Conservation (phyloP, 2,113 vertebrate genomes). For the Vidua macroura region DNA sequence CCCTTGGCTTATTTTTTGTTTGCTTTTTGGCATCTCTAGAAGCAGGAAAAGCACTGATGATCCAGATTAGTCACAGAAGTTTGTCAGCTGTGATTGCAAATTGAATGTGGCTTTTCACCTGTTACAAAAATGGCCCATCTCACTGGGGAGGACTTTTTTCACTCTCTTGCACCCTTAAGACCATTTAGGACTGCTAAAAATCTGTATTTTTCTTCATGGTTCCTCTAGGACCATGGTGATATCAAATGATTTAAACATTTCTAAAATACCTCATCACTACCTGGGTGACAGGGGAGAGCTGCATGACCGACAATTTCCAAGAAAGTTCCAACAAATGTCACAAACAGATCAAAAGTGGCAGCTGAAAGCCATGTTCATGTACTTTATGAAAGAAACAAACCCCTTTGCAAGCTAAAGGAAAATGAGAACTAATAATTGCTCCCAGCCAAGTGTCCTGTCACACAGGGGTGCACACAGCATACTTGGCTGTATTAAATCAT, state of each 20-base stretch:
- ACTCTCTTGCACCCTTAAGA: neutral
- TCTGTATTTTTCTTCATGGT: neutral
- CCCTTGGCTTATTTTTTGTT: neutral
- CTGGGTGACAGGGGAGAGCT: neutral
- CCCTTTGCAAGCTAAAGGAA: neutral
- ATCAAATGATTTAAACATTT: neutral
- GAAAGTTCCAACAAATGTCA: neutral
- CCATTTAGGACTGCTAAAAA: neutral
- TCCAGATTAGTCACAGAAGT: neutral
- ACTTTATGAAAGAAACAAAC: neutral
- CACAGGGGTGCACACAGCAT: neutral
- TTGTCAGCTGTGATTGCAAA: neutral
- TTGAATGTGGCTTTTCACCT: neutral
- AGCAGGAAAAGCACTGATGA: neutral
- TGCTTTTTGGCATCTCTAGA: neutral
- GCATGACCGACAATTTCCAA: neutral
- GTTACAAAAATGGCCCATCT: neutral
- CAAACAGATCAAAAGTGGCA: neutral
- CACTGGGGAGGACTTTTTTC: neutral
- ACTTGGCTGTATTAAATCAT: constrained; percentile 55
- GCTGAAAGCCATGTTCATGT: neutral
- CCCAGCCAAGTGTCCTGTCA: constrained; percentile 14
- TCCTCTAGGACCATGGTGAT: neutral
- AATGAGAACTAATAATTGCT: neutral
- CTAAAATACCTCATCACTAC: neutral